A percentile compares a stretch with the other conserved stretches of the same genome.
phyloP scores from a whole-genome alignment of 2,113 vertebrate genomes.

The Forbesichthys papilliferus region DNA sequence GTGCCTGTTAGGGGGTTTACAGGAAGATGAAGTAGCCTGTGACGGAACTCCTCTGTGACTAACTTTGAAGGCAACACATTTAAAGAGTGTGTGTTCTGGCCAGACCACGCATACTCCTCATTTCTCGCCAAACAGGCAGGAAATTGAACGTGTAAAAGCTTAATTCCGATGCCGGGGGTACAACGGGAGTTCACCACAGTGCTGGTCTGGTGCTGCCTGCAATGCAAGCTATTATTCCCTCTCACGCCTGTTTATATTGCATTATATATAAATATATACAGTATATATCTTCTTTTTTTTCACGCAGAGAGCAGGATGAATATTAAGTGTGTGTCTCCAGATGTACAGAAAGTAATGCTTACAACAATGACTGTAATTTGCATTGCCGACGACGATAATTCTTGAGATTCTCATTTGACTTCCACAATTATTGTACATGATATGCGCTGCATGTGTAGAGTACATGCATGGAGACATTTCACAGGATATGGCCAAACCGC shows the following conservation, averaged over 20 bases:
- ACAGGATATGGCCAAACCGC: conserved; percentile 6
- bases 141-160: conserved; percentile 77
- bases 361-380: conserved; percentile 55
- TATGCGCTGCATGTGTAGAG: conserved; percentile 4
- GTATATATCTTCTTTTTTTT: conserved; percentile 69
- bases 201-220: conserved; percentile 67
- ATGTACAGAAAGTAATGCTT: conserved; percentile 43
- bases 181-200: conserved; percentile 67
- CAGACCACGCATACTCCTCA: conserved; percentile 47
- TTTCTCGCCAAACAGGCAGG: conserved; percentile 73
- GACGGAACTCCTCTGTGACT: conserved; percentile 23
- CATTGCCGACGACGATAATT: conserved; percentile 56
- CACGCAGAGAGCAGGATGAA: conserved; percentile 61
- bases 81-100: conserved; percentile 57
- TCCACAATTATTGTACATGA: conserved; percentile 48
- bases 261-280: conserved; percentile 71
- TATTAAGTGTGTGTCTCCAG: conserved; percentile 71
- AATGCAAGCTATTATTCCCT: conserved; percentile 77
- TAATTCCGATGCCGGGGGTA: conserved; percentile 68
- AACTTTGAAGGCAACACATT: conserved; percentile 59
- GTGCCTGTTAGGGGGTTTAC: background rate
- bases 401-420: conserved; percentile 55
- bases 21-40: background rate
- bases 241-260: conserved; percentile 78
- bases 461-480: conserved; percentile 29